Percentiles rank a stretch among this genome's conserved stretches.
Conservation (phyloP, 2,888 invertebrate species). For the Ophion slaviceki region DNA sequence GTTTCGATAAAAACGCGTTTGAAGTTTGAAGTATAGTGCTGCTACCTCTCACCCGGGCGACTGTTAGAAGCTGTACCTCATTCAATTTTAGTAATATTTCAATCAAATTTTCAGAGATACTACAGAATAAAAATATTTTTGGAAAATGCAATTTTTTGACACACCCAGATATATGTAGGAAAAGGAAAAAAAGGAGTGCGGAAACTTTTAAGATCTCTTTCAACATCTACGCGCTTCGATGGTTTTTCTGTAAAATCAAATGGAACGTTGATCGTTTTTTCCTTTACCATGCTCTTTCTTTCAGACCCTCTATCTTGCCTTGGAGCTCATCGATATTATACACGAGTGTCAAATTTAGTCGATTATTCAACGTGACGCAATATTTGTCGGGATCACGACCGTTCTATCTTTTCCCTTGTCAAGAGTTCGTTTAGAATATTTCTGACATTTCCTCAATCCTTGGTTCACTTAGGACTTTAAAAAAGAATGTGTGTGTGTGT, state of each 20-base stretch:
- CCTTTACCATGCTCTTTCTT: not conserved
- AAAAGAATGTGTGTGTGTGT: too few species aligned
- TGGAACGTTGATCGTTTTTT: not conserved
- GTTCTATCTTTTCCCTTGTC: not conserved
- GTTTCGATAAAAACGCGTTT: too few species aligned
- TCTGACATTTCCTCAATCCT: too few species aligned
- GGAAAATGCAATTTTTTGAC: too few species aligned
- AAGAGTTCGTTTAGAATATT: not conserved
- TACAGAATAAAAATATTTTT: too few species aligned
- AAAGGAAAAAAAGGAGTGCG: not conserved
- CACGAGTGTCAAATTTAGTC: not conserved
- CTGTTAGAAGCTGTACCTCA: too few species aligned
- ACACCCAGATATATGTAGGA: too few species aligned
- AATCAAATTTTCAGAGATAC: too few species aligned
- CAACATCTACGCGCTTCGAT: not conserved
- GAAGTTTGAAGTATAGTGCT: too few species aligned
- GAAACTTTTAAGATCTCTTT: not conserved
- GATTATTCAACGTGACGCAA: conserved; percentile 9
- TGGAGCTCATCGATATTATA: conserved; percentile 2
- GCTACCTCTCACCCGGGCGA: too few species aligned
- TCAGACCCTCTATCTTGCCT: not conserved
- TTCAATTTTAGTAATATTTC: too few species aligned
- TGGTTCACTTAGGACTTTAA: too few species aligned
- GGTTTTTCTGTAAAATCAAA: not conserved
- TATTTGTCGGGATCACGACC: not conserved